Evolutionary conservation across 2,113 vertebrate species (phyloP).

Genomic region (Lepidothrix coronata): DNA sequence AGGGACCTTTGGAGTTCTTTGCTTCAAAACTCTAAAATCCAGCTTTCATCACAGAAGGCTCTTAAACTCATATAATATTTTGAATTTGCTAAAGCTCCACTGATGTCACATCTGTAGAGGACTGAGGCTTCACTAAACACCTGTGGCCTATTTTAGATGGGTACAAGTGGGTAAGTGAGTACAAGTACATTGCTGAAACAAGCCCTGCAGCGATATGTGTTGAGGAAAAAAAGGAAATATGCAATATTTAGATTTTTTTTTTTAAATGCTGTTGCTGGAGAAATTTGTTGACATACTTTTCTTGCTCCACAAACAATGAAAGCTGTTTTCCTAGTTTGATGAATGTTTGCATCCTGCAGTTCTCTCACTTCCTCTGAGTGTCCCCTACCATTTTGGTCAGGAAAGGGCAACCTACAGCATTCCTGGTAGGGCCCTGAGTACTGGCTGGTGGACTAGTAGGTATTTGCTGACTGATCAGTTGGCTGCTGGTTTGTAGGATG

Average conservation of each 20-base stretch:
- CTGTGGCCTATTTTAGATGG: neutral
- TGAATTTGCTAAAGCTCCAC: neutral
- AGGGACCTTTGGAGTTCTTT: neutral
- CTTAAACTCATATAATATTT: neutral
- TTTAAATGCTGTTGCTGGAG: neutral
- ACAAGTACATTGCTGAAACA: neutral
- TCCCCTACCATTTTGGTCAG: neutral
- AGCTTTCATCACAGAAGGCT: neutral
- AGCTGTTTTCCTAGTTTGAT: neutral
- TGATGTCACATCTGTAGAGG: neutral
- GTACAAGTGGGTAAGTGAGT: neutral
- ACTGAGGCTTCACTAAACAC: neutral
- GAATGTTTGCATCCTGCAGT: neutral
- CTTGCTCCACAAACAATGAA: neutral
- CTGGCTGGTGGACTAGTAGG: neutral
- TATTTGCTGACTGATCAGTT: neutral
- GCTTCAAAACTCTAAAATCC: neutral
- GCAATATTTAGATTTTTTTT: neutral
- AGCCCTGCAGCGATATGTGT: neutral
- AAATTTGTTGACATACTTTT: neutral
- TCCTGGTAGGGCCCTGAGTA: neutral
- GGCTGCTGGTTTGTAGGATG: neutral
- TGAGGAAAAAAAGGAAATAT: neutral
- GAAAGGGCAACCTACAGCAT: neutral
- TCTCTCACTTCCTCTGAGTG: neutral